Evolutionary conservation across 1,140 invertebrate species (phyloP).

Genomic region (Aricia agestis): DNA sequence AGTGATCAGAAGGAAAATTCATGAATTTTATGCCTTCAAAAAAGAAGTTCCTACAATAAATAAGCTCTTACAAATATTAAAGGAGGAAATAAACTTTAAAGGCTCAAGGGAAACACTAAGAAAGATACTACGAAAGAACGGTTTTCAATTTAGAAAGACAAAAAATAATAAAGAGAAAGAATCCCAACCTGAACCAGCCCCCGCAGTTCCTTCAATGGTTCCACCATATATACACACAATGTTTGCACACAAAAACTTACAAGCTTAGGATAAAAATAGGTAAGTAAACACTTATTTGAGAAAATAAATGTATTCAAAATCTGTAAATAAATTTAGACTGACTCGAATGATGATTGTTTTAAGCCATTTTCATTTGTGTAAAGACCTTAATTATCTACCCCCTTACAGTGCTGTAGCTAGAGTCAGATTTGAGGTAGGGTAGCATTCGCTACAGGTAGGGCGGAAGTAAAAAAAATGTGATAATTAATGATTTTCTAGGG

Average conservation of each 20-base stretch:
- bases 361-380: conserved; percentile 9
- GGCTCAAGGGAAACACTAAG: conserved; percentile 61
- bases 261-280: conserved; percentile 38
- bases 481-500: too few species aligned
- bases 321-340: conserved; percentile 6
- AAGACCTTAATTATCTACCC: too few species aligned
- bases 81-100: conserved; percentile 68
- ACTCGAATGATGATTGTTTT: not conserved
- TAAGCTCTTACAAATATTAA: conserved; percentile 61
- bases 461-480: too few species aligned
- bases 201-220: conserved; percentile 56
- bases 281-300: not conserved
- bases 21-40: conserved; percentile 67
- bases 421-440: too few species aligned
- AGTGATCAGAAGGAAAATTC: conserved; percentile 64
- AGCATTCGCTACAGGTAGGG: too few species aligned
- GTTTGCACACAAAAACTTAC: conserved; percentile 65
- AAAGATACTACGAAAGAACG: conserved; percentile 66
- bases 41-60: conserved; percentile 70
- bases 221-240: conserved; percentile 64
- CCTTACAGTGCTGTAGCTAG: too few species aligned
- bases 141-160: conserved; percentile 65
- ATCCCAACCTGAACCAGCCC: conserved; percentile 45
- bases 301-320: not conserved
- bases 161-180: conserved; percentile 67